phyloP scores from a whole-genome alignment of 2,113 vertebrate genomes.

The Vicugna pacos region DNA sequence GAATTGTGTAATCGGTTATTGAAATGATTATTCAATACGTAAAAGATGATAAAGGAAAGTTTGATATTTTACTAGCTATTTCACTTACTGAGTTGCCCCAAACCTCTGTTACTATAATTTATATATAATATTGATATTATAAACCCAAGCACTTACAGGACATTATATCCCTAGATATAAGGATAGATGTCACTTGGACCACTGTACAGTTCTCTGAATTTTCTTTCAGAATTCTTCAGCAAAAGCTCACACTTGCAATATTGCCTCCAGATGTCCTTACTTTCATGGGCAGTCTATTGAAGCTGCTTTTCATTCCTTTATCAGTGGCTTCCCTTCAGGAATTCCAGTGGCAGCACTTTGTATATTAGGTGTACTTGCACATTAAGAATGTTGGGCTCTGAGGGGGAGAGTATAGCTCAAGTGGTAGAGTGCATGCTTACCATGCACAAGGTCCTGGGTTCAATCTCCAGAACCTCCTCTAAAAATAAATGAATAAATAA shows the following conservation, averaged over 20 bases:
- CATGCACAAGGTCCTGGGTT: too few species aligned
- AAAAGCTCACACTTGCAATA: fast-evolving
- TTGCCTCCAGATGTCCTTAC: background rate
- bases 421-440: too few species aligned
- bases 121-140: slow-evolving; percentile 8
- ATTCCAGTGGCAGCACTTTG: background rate
- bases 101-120: slow-evolving; percentile 22
- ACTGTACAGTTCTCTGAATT: background rate
- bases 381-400: background rate
- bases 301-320: background rate
- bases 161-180: background rate
- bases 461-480: too few species aligned
- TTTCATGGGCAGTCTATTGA: fast-evolving
- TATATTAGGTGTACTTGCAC: background rate
- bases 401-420: too few species aligned
- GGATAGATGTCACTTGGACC: background rate
- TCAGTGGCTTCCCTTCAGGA: background rate
- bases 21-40: background rate
- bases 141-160: background rate
- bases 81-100: slow-evolving; percentile 26
- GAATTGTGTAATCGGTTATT: slow-evolving; percentile 57
- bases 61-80: background rate
- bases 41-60: slow-evolving; percentile 16
- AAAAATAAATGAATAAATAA: too few species aligned
- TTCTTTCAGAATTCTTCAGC: background rate